Conservation (phyloP, 37 sponge, comb jelly and placozoan species). For the Hexactinellida sp. region DNA sequence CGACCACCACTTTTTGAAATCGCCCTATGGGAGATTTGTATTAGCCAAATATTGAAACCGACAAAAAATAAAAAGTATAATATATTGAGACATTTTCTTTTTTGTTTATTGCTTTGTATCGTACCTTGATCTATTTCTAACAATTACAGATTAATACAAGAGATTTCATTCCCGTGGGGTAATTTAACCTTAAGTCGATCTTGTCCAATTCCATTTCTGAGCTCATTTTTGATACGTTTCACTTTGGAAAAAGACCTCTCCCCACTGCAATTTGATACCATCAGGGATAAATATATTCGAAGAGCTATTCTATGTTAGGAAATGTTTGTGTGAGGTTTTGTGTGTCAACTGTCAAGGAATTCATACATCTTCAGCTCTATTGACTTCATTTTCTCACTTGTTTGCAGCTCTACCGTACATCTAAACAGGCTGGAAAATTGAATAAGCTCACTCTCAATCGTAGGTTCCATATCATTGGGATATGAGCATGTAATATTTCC, state of each 20-base stretch:
- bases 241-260: slow-evolving; percentile 15
- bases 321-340: slow-evolving; percentile 3
- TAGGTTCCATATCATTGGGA: slow-evolving; percentile 15
- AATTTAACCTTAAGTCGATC: slow-evolving; percentile 18
- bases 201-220: slow-evolving; percentile 14
- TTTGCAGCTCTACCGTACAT: slow-evolving; percentile 10
- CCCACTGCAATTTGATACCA: slow-evolving; percentile 15
- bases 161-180: too few relatives aligned
- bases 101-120: too few relatives aligned
- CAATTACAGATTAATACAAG: too few relatives aligned
- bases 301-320: slow-evolving; percentile 16
- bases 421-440: slow-evolving; percentile 11
- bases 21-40: too few relatives aligned
- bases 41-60: too few relatives aligned
- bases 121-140: too few relatives aligned
- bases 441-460: slow-evolving; percentile 16
- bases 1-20: too few relatives aligned
- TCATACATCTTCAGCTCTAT: slow-evolving; percentile 15
- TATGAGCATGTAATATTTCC: slow-evolving; percentile 15
- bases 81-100: too few relatives aligned
- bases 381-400: slow-evolving; percentile 12
- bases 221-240: slow-evolving; percentile 11
- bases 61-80: too few relatives aligned
- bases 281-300: slow-evolving; percentile 17
- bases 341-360: background rate